Conservation (phyloP, 1,140 invertebrate genomes). For the Charaxes varanes region DNA sequence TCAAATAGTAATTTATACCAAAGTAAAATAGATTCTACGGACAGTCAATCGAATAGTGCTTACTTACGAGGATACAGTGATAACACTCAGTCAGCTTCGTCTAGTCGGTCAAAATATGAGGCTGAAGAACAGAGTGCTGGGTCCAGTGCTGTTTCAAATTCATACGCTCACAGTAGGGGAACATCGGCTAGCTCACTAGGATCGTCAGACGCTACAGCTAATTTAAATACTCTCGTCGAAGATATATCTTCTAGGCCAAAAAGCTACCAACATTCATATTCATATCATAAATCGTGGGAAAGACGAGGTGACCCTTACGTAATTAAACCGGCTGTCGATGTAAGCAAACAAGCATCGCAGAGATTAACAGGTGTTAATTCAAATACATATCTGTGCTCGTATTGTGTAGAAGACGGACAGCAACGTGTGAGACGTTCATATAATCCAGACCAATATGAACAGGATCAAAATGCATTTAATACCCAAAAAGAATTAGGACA, state of each 20-base stretch:
- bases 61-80: slow-evolving; percentile 18
- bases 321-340: slow-evolving; percentile 43
- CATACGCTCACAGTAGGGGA: slow-evolving; percentile 4
- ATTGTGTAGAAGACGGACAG: slow-evolving; percentile 46
- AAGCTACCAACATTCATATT: slow-evolving; percentile 69
- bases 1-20: slow-evolving; percentile 23
- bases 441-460: slow-evolving; percentile 19
- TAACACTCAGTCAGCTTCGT: slow-evolving; percentile 20
- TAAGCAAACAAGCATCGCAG: slow-evolving; percentile 32
- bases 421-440: slow-evolving; percentile 42
- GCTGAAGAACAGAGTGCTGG: slow-evolving; percentile 12
- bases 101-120: slow-evolving; percentile 28
- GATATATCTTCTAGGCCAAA: slow-evolving; percentile 46
- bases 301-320: slow-evolving; percentile 67
- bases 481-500: slow-evolving; percentile 9
- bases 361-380: slow-evolving; percentile 34
- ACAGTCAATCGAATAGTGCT: slow-evolving; percentile 21
- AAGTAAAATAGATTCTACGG: slow-evolving; percentile 25
- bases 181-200: background rate
- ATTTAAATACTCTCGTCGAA: slow-evolving; percentile 32
- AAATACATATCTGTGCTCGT: slow-evolving; percentile 17
- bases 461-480: slow-evolving; percentile 6
- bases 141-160: slow-evolving; percentile 19
- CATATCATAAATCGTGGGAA: slow-evolving; percentile 72
- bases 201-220: slow-evolving; percentile 13